Conservation (phyloP, 2,113 vertebrate genomes). For the Eclectus roratus region DNA sequence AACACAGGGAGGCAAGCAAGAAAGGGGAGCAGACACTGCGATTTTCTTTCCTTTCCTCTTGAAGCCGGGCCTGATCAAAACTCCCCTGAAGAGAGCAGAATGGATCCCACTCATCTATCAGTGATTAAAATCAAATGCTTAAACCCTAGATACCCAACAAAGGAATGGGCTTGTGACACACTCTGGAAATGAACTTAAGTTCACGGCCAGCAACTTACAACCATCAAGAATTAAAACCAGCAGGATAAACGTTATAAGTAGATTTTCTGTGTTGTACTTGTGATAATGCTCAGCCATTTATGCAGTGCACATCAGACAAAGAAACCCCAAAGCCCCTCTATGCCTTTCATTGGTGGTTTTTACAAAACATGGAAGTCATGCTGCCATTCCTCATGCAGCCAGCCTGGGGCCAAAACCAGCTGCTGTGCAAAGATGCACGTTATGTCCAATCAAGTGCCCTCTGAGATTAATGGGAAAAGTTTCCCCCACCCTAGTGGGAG, state of each 20-base stretch:
- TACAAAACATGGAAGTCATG: background rate
- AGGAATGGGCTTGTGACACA: background rate
- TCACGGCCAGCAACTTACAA: background rate
- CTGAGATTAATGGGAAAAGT: background rate
- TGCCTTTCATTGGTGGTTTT: background rate
- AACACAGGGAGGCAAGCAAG: accelerated
- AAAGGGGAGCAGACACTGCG: background rate
- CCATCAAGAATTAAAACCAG: background rate
- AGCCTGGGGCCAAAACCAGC: background rate
- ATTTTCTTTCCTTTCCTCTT: background rate
- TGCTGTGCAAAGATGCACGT: background rate
- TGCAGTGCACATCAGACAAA: background rate
- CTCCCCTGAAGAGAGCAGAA: background rate
- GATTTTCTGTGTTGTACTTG: background rate
- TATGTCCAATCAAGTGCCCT: background rate
- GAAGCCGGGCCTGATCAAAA: background rate
- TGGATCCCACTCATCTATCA: background rate
- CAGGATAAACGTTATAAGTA: accelerated
- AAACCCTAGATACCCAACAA: background rate
- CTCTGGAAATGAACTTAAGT: background rate
- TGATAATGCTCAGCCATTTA: background rate
- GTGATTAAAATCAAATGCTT: background rate
- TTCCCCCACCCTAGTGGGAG: background rate
- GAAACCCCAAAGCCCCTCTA: background rate
- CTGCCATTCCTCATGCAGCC: background rate